Evolutionary conservation across 2,113 vertebrate species (phyloP), one percentile per base, ranked within the genome.

Genomic region (Trichechus manatus): DNA sequence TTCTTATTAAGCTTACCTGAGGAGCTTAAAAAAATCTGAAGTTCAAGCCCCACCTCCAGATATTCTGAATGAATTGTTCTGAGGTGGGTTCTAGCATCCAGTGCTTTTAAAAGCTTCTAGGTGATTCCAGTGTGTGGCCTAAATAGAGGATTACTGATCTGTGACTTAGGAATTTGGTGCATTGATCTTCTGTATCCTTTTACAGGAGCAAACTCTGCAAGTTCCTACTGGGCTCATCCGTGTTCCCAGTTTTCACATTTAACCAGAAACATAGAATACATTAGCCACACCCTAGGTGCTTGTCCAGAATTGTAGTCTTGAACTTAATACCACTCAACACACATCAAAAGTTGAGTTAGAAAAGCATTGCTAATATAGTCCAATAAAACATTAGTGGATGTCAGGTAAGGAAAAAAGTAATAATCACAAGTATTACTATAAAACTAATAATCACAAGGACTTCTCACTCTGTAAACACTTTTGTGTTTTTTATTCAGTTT

Each of bases 11-110:
- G 36, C 39, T 90, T 13, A 93, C 63, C 23, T 5, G 2, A 91
- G 47, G 59, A 97, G 29, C 50, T 92, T n/a, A 72, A 79, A 87
- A 70, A 53, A 75, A 61, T n/a, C 56, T 89, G 23, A 36, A 75
- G 15, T 59, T 29, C 6, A 50, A 6, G 9, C 20, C 13, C 15
- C 14, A 86, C 6, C 27, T 92, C 31, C 63, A 56, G 53, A 56
- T 56, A 56, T 56, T 56, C 53, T 56, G 53, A 15, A 15, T 56
- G 9, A 56, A 56, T 56, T 56, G 53, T 56, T 56, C 14, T 80
- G 39, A 77, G 17, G 64, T 77, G 6, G 9, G 78, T 10, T 72
- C 64, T 68, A 72, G 39, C 19, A 82, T 23, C 44, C 20, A 47
- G 15, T 25, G 44, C 87, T 70, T 64, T 5, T 66, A 61, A 61